Percentiles rank a stretch among this genome's conserved stretches.
Evolutionary conservation across 2,113 vertebrate species (phyloP).

Genomic region (Quiscalus mexicanus): DNA sequence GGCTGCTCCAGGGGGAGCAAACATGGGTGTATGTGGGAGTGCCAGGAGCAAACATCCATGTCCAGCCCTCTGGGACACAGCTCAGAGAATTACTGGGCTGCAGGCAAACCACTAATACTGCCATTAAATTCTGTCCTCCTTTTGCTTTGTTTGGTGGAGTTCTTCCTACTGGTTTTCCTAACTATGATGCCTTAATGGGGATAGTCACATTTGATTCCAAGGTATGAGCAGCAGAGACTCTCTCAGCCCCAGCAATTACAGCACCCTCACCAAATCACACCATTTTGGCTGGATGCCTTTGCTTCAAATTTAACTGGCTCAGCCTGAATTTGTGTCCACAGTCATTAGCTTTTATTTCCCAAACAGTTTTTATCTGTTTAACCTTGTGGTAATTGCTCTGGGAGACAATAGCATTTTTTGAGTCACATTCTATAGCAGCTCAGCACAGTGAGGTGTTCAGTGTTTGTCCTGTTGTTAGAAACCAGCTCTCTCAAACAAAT

Average conservation of each 20-base stretch:
- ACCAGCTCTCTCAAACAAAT: background rate
- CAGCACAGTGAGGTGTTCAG: background rate
- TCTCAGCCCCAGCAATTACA: background rate
- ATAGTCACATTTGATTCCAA: background rate
- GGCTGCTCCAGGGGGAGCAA: background rate
- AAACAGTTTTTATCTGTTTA: constrained; percentile 43
- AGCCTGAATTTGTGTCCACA: constrained; percentile 1
- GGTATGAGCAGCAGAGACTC: background rate
- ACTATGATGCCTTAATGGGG: background rate
- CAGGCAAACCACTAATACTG: background rate
- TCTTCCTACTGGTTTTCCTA: background rate
- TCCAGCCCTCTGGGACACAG: background rate
- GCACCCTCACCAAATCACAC: background rate
- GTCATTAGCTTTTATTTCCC: constrained; percentile 19
- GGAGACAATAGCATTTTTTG: background rate
- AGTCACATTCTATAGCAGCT: background rate
- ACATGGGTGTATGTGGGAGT: background rate
- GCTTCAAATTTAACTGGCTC: background rate
- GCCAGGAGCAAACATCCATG: background rate
- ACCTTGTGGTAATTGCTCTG: constrained; percentile 18
- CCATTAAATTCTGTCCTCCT: background rate
- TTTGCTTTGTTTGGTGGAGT: background rate
- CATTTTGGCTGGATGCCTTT: background rate
- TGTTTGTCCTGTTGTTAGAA: constrained; percentile 22
- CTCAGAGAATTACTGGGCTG: background rate